Conservation (phyloP, 2,888 invertebrate species). For the Philopedon plagiatum region DNA sequence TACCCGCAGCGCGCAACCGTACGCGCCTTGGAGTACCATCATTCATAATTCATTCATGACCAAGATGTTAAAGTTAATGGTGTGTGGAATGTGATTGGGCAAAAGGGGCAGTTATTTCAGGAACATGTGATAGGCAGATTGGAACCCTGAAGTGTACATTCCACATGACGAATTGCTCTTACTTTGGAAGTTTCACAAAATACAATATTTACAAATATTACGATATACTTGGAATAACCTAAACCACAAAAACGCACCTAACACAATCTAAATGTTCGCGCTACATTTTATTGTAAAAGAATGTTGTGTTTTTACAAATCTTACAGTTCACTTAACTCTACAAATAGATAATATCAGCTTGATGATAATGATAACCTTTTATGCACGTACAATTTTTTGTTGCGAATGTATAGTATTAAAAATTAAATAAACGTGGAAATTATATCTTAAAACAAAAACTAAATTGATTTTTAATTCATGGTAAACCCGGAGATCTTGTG, state of each 20-base stretch:
- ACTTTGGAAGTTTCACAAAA: constrained; percentile 63
- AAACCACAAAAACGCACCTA: constrained; percentile 33
- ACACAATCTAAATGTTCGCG: constrained; percentile 20
- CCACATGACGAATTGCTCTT: constrained; percentile 69
- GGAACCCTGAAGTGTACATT: constrained; percentile 77
- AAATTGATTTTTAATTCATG: no score
- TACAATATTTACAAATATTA: constrained; percentile 60
- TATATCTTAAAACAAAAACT: no score
- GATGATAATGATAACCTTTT: no score
- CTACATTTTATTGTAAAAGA: constrained; percentile 2
- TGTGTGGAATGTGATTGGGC: constrained; percentile 65
- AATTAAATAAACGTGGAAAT: no score
- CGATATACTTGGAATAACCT: constrained; percentile 30
- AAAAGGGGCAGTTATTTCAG: constrained; percentile 56
- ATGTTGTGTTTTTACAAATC: constrained; percentile 17
- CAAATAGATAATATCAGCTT: no score
- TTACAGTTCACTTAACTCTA: not conserved
- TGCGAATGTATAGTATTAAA: no score
- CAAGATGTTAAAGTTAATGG: constrained; percentile 29
- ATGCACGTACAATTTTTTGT: no score
- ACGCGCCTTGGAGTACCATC: constrained; percentile 53
- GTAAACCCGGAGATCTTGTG: no score
- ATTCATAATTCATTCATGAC: constrained; percentile 34
- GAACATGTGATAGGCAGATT: constrained; percentile 71
- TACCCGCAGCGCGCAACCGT: constrained; percentile 62